These are phyloP conservation scores for Pseudopleuronectes americanus DNA, from an alignment of 2,797 vertebrate genomes.

Conservation along the genomic window DNA sequence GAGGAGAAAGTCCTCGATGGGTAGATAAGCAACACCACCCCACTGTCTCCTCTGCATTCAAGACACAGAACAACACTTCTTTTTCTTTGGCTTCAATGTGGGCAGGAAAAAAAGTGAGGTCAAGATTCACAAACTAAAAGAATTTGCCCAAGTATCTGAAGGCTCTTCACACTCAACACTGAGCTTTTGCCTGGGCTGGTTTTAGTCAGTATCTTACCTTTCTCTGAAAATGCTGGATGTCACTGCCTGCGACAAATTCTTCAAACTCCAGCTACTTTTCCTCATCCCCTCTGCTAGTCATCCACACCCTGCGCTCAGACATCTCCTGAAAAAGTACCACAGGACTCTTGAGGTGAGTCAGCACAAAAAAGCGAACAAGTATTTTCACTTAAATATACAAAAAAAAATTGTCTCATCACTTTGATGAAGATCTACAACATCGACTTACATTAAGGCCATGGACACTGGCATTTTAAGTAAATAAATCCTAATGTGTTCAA, in stretches of 20 bases:
- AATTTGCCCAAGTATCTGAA: not conserved
- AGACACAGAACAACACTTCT: conserved; percentile 87
- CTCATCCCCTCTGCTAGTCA: conserved; percentile 65
- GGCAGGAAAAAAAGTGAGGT: conserved; percentile 26
- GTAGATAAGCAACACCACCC: not conserved
- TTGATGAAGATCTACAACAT: not conserved
- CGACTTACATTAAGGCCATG: not conserved
- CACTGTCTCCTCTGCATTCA: conserved; percentile 74
- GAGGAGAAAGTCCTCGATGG: not conserved
- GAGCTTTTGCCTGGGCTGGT: not conserved
- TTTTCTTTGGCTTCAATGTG: conserved; percentile 83
- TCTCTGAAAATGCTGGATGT: conserved; percentile 71
- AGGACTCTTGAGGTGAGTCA: not conserved
- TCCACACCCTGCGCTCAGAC: conserved; percentile 79
- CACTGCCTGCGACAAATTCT: conserved; percentile 68
- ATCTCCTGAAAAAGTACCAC: conserved; percentile 73
- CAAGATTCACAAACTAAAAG: conserved; percentile 22
- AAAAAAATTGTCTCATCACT: too few relatives aligned
- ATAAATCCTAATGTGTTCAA: not conserved
- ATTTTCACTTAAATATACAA: too few relatives aligned
- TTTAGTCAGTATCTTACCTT: conserved; percentile 69
- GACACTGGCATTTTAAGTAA: not conserved
- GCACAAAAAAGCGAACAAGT: not conserved
- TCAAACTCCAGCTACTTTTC: conserved; percentile 79
- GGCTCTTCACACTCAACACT: not conserved